Conservation (phyloP, 2,113 vertebrate species). For the Pelecanoides urinatrix region DNA sequence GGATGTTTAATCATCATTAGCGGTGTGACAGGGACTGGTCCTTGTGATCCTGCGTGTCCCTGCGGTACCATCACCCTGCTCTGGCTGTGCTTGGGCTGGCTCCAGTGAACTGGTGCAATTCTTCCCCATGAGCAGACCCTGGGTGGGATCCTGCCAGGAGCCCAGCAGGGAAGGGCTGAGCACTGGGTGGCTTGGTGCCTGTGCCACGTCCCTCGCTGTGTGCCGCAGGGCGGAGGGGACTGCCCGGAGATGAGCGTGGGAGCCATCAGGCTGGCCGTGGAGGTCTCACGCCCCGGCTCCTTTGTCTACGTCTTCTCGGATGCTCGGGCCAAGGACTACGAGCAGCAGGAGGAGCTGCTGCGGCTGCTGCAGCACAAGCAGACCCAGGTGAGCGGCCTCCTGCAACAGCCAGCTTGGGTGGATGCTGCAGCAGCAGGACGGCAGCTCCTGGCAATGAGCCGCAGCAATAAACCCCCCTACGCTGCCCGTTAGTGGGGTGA, state of each 20-base stretch:
- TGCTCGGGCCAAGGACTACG: conserved; percentile 90
- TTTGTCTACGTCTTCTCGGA: conserved; percentile 94
- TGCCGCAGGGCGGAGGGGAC: conserved; percentile 87
- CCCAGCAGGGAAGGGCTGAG: neutral
- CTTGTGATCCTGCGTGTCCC: neutral
- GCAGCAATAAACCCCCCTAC: accelerated
- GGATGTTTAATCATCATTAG: neutral
- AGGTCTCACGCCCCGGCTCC: conserved; percentile 86
- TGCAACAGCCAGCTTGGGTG: accelerated
- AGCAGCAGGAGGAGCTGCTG: conserved; percentile 82
- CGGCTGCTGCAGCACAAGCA: conserved; percentile 88
- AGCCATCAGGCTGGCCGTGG: conserved; percentile 86
- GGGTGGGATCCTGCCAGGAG: neutral
- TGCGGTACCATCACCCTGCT: accelerated
- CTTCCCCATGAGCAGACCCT: accelerated
- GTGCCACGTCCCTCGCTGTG: neutral
- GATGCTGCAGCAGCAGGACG: accelerated
- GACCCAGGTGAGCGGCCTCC: conserved; percentile 78
- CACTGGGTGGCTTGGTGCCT: accelerated
- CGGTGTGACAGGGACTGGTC: accelerated
- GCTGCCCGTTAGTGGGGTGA: accelerated
- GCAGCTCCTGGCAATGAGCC: neutral
- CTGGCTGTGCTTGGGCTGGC: neutral
- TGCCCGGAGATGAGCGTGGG: conserved; percentile 94
- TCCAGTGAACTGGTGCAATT: neutral